Conservation (phyloP, 2,113 vertebrate species). For the Benitochromis conjunctus region DNA sequence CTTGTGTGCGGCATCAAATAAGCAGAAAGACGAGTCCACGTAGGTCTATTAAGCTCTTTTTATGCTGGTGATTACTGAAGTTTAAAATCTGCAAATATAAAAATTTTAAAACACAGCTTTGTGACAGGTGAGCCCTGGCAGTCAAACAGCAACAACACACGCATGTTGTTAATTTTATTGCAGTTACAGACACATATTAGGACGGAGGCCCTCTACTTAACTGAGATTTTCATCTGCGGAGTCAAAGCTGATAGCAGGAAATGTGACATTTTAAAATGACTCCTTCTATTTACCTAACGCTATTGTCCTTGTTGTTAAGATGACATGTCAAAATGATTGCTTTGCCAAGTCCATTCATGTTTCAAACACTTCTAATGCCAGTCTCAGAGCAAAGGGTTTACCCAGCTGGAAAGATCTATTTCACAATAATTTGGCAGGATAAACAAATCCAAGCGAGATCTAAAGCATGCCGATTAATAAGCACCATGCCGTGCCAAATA, state of each 20-base stretch:
- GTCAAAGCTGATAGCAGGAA: background rate
- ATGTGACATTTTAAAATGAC: background rate
- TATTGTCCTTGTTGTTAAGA: constrained; percentile 20
- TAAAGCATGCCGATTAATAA: constrained; percentile 31
- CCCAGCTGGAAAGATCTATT: constrained; percentile 37
- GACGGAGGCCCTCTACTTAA: background rate
- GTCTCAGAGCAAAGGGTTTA: constrained; percentile 52
- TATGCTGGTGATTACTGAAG: background rate
- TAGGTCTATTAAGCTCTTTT: background rate
- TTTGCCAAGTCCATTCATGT: constrained; percentile 39
- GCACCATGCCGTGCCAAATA: constrained; percentile 23
- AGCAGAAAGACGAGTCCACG: background rate
- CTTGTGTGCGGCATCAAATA: background rate
- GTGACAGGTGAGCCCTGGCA: background rate
- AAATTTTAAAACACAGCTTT: background rate
- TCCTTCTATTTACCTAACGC: background rate
- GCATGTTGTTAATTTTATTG: background rate
- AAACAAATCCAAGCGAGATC: constrained; percentile 23
- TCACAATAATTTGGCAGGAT: constrained; percentile 47
- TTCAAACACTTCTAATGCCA: constrained; percentile 21
- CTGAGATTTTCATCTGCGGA: background rate
- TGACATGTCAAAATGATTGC: constrained; percentile 21
- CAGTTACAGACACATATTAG: background rate
- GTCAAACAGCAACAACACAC: background rate
- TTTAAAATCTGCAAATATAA: background rate